Conservation (phyloP, 2,113 vertebrate genomes). For the Petrocephalus microphthalmus region DNA sequence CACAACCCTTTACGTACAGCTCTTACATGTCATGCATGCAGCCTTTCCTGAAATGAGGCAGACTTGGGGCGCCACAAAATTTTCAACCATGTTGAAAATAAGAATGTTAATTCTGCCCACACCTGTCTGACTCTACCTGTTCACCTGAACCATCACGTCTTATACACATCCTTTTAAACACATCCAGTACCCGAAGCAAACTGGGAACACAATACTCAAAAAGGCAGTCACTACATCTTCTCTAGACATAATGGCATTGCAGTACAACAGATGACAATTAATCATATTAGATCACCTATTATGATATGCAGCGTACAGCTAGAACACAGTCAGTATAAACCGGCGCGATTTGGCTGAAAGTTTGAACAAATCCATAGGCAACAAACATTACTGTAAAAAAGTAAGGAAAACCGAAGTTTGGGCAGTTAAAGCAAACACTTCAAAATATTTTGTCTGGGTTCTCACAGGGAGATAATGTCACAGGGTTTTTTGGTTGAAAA, state of each 20-base stretch:
- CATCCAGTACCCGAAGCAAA: not conserved
- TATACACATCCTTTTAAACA: not conserved
- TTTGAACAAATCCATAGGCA: not conserved
- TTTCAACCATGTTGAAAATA: too few relatives aligned
- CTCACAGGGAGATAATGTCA: not conserved
- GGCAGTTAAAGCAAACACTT: not conserved
- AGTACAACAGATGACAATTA: not conserved
- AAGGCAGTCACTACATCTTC: slow-evolving; percentile 1
- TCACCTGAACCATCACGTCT: not conserved
- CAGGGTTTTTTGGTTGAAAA: not conserved
- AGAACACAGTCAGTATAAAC: not conserved
- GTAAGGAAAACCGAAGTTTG: not conserved
- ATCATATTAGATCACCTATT: not conserved
- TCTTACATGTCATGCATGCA: not conserved
- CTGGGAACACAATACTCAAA: not conserved
- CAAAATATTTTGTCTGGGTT: not conserved
- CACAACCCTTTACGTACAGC: not conserved
- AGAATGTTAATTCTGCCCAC: not conserved
- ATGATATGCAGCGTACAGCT: not conserved
- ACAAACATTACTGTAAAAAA: not conserved
- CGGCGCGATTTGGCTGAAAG: not conserved
- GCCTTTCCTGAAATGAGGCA: not conserved
- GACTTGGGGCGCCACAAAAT: not conserved
- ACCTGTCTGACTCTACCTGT: not conserved
- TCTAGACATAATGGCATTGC: not conserved